phyloP scores from a whole-genome alignment of 37 sponge, comb jelly and placozoan species.

The Cladorhizidae sp. region DNA sequence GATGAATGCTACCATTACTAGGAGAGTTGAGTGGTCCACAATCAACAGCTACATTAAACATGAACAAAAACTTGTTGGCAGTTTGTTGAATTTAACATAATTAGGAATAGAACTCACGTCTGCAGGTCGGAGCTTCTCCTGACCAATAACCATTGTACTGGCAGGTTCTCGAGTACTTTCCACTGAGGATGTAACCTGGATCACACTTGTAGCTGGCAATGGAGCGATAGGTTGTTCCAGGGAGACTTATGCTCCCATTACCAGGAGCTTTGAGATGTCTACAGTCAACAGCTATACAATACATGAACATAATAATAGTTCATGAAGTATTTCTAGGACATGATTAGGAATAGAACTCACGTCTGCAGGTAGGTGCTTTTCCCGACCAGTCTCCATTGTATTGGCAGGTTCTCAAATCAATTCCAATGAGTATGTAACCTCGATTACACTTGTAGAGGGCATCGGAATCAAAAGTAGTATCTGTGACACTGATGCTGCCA shows the following conservation, averaged over 20 bases:
- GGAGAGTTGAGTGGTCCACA: conserved; percentile 9
- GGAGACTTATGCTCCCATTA: conserved; percentile 30
- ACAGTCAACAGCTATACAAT: conserved; percentile 31
- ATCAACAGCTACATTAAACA: conserved; percentile 28
- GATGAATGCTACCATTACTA: conserved; percentile 27
- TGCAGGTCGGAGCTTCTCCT: conserved; percentile 50
- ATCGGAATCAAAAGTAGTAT: background rate
- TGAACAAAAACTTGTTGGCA: background rate
- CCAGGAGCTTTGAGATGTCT: conserved; percentile 15
- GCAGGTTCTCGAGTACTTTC: conserved; percentile 27
- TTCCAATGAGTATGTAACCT: conserved; percentile 44
- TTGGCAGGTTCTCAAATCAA: conserved; percentile 25
- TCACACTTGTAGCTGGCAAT: conserved; percentile 44
- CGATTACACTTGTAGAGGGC: conserved; percentile 40
- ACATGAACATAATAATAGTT: background rate
- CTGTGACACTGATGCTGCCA: conserved; percentile 27
- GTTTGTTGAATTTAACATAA: no score
- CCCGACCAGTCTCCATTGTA: conserved; percentile 58
- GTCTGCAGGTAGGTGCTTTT: conserved; percentile 29
- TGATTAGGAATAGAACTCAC: conserved; percentile 22
- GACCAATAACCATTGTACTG: conserved; percentile 52
- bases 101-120: conserved; percentile 31
- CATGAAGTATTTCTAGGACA: background rate
- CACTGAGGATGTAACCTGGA: conserved; percentile 41
- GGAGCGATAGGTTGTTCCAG: background rate